These are phyloP conservation scores for Dunckerocampus dactyliophorus DNA, from an alignment of 2,113 vertebrate genomes.

Conservation along the genomic window DNA sequence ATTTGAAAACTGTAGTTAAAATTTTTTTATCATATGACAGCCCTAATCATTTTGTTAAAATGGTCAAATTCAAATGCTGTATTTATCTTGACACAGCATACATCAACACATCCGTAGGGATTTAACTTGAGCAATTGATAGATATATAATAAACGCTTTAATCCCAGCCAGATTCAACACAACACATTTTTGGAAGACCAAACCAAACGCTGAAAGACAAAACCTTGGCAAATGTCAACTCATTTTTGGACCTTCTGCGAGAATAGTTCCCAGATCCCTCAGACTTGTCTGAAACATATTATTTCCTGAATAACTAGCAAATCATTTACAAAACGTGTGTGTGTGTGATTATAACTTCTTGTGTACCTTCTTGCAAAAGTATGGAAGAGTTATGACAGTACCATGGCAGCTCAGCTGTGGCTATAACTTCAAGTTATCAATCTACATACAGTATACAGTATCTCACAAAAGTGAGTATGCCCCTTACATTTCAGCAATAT, in stretches of 20 bases:
- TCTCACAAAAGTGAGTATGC: not conserved
- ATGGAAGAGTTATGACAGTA: not conserved
- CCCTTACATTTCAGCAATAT: too few relatives aligned
- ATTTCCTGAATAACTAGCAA: not conserved
- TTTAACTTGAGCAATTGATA: not conserved
- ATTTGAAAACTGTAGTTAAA: too few relatives aligned
- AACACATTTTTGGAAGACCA: constrained; percentile 1
- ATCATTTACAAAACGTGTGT: not conserved
- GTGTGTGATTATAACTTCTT: not conserved
- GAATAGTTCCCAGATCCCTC: constrained; percentile 4
- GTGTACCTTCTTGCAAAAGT: not conserved
- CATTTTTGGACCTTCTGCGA: not conserved
- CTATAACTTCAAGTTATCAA: too few relatives aligned
- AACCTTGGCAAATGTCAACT: not conserved
- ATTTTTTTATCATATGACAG: too few relatives aligned
- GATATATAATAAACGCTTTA: not conserved
- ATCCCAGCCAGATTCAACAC: not conserved
- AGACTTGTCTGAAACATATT: not conserved
- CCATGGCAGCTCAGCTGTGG: not conserved
- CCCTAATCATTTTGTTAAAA: too few relatives aligned
- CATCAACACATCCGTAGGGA: not conserved
- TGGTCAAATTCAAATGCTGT: not conserved
- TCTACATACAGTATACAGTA: too few relatives aligned
- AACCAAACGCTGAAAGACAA: constrained; percentile 7
- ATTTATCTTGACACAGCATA: too few relatives aligned